Evolutionary conservation across 2,113 vertebrate species (phyloP), one percentile per base, ranked within the genome.

Genomic region (Hyaena hyaena): DNA sequence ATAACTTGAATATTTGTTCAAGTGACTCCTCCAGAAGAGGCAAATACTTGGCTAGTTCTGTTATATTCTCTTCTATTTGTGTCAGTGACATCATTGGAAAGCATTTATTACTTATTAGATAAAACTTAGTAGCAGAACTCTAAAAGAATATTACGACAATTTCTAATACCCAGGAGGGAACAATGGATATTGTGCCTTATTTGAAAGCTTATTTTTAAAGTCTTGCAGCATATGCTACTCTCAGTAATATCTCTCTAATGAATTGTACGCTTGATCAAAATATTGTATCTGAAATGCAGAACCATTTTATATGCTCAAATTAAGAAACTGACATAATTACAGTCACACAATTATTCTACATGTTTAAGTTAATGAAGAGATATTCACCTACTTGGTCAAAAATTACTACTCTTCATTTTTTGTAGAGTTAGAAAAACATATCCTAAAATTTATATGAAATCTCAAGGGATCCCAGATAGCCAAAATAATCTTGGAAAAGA

Each of bases 281-380:
- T 61, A 50, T 7, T 94, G 0, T 55, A 66, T 81, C 2, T 93
- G 35, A 95, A 95, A 53, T 48, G 15, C 16, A 80, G 91, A 95
- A 92, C 0, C 26, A 91, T 76, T 92, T 92, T 95, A 89, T 86
- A n/a, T 39, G 33, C 15, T 66, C 65, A 94, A 93, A 91, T 93
- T 90, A 88, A 96, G 39, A 96, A 93, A 88, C 0, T 50, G n/a
- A 19, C 6, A 50, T 58, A 88, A 94, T 81, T 58, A 92, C 77
- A 43, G 48, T 39, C 16, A 85, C 7, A 88, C 1, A 50, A 73
- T 87, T 90, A 90, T 4, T 33, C 21, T 73, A 48, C 24, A 68
- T 65, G 45, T 50, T 35, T 94, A 73, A 50, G 11, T 88, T 88
- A 88, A 61, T 11, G 31, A 92, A 88, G 5, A 90, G 10, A 84